A percentile compares a stretch with the other conserved stretches of the same genome.
phyloP scores from a whole-genome alignment of 2,888 invertebrate genomes.

The Perdita meconis region DNA sequence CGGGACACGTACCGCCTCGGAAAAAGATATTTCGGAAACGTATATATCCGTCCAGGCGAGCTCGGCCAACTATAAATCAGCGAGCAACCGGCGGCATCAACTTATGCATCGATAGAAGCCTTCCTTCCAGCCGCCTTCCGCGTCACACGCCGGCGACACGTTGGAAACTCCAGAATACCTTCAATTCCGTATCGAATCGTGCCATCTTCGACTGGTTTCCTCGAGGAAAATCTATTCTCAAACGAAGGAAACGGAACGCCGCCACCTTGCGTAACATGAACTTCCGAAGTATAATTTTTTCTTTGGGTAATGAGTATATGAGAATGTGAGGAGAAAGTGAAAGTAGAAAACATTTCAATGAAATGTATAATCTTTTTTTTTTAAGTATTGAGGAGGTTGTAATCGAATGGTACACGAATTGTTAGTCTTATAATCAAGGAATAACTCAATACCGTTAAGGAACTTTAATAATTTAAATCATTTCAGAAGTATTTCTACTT shows the following conservation, averaged over 20 bases:
- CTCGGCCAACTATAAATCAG: constrained; percentile 66
- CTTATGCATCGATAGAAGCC: constrained; percentile 68
- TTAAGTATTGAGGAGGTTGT: too few species aligned
- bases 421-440: too few species aligned
- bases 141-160: constrained; percentile 50
- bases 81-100: constrained; percentile 41
- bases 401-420: too few species aligned
- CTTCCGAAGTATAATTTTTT: not conserved
- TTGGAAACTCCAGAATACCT: constrained; percentile 58
- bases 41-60: constrained; percentile 39
- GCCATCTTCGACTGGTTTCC: constrained; percentile 59
- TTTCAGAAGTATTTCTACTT: too few species aligned
- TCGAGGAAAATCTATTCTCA: constrained; percentile 43
- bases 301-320: not conserved
- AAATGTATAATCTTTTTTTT: too few species aligned
- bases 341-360: not conserved
- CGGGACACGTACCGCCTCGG: constrained; percentile 11
- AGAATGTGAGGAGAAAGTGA: not conserved
- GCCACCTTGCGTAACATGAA: not conserved
- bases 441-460: too few species aligned
- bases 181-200: constrained; percentile 65
- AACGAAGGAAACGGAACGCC: constrained; percentile 13
- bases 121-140: constrained; percentile 23
- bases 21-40: constrained; percentile 54
- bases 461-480: too few species aligned